Conservation (phyloP, 2,113 vertebrate genomes). For the Sakesphorus luctuosus region DNA sequence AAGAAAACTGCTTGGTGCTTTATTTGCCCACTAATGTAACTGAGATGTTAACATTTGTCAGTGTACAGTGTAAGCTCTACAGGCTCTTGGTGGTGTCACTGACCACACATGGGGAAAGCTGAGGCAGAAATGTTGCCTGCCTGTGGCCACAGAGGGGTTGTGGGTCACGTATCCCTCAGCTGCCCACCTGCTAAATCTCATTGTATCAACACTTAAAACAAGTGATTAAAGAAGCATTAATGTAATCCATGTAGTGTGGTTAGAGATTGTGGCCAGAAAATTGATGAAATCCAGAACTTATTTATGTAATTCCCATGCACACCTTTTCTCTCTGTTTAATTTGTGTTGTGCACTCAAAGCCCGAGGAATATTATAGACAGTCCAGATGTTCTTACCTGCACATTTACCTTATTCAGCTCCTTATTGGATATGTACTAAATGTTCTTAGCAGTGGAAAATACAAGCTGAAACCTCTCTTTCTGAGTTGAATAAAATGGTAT, state of each 20-base stretch:
- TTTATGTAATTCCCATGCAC: not conserved
- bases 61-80: accelerated
- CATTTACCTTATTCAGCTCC: not conserved
- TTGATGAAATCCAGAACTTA: not conserved
- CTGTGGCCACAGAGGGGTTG: not conserved
- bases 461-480: not conserved
- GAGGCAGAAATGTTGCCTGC: not conserved
- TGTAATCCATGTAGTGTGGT: not conserved
- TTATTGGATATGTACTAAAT: not conserved
- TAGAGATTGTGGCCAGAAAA: not conserved
- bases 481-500: not conserved
- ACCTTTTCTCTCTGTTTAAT: not conserved
- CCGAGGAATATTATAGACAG: not conserved
- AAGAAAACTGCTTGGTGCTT: not conserved
- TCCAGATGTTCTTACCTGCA: not conserved
- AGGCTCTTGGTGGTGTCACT: not conserved
- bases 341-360: not conserved
- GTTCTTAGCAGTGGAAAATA: not conserved
- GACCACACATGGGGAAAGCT: not conserved
- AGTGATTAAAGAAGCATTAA: not conserved
- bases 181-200: not conserved
- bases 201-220: not conserved
- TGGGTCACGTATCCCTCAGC: not conserved
- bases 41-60: not conserved
- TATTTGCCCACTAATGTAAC: not conserved